phyloP scores from a whole-genome alignment of 2,888 invertebrate species.

The Luffia ferchaultella region DNA sequence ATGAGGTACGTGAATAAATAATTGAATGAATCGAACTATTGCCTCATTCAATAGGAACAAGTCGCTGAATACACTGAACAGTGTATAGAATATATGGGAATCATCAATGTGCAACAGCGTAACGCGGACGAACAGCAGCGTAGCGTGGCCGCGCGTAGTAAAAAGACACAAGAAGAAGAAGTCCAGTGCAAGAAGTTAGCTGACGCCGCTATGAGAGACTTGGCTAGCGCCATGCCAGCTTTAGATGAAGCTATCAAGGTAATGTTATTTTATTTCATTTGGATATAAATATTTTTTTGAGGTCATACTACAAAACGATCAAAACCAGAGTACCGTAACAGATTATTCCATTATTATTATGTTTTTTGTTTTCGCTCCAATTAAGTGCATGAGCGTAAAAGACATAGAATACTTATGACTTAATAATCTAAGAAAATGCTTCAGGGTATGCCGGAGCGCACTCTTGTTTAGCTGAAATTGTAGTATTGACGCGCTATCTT shows the following conservation, averaged over 20 bases:
- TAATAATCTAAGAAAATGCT: too few relatives aligned
- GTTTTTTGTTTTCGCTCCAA: too few relatives aligned
- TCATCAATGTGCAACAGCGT: slow-evolving; percentile 80
- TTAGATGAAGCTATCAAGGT: slow-evolving; percentile 80
- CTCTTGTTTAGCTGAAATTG: too few relatives aligned
- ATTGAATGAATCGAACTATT: too few relatives aligned
- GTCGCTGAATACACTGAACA: slow-evolving; percentile 80
- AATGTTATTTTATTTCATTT: background rate
- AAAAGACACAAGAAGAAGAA: slow-evolving; percentile 82
- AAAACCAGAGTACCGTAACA: too few relatives aligned
- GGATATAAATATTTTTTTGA: background rate
- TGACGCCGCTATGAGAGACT: slow-evolving; percentile 81
- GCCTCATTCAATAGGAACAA: slow-evolving; percentile 67
- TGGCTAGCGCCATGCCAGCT: slow-evolving; percentile 87
- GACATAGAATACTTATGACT: too few relatives aligned
- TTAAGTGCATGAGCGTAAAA: too few relatives aligned
- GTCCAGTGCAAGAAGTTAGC: slow-evolving; percentile 82
- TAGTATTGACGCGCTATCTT: too few relatives aligned
- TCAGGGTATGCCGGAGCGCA: too few relatives aligned
- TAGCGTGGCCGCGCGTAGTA: slow-evolving; percentile 74
- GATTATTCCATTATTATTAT: too few relatives aligned
- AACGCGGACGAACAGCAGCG: slow-evolving; percentile 86
- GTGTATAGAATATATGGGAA: slow-evolving; percentile 85
- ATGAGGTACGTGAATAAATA: too few relatives aligned
- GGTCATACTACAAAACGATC: too few relatives aligned